These are phyloP conservation scores for Suncus etruscus DNA, from an alignment of 2,113 vertebrate genomes.

Conservation along the genomic window DNA sequence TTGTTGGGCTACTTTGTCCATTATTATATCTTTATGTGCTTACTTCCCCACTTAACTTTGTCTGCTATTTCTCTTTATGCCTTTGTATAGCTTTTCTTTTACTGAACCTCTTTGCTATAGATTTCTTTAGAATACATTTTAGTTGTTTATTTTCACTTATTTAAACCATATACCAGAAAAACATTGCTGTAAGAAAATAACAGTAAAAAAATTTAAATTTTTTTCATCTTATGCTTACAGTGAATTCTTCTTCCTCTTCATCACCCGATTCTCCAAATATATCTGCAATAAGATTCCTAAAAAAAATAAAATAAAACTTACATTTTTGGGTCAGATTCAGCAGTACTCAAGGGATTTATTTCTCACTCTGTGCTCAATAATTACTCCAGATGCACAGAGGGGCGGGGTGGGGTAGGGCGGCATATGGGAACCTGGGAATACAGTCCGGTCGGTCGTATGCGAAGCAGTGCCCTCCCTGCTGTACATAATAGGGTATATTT, in stretches of 20 bases:
- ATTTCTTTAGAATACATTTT: neutral
- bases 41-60: neutral
- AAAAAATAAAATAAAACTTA: conserved; percentile 65
- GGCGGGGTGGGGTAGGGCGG: no score
- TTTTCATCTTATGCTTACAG: conserved; percentile 87
- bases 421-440: no score
- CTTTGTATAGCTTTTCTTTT: conserved; percentile 1
- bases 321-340: neutral
- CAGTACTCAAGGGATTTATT: no score
- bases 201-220: neutral
- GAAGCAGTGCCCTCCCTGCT: no score
- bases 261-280: conserved; percentile 99
- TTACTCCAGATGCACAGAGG: no score
- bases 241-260: conserved; percentile 98
- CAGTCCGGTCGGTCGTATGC: no score
- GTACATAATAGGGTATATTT: neutral
- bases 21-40: neutral
- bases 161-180: neutral
- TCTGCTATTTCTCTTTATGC: neutral
- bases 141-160: conserved; percentile 12
- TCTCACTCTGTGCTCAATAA: no score
- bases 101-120: conserved; percentile 19
- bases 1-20: no score
- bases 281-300: conserved; percentile 98
- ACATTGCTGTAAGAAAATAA: conserved; percentile 4